Evolutionary conservation across 1,140 invertebrate genomes (phyloP), one percentile per base, ranked within the genome.

Genomic region (Nymphalis io): DNA sequence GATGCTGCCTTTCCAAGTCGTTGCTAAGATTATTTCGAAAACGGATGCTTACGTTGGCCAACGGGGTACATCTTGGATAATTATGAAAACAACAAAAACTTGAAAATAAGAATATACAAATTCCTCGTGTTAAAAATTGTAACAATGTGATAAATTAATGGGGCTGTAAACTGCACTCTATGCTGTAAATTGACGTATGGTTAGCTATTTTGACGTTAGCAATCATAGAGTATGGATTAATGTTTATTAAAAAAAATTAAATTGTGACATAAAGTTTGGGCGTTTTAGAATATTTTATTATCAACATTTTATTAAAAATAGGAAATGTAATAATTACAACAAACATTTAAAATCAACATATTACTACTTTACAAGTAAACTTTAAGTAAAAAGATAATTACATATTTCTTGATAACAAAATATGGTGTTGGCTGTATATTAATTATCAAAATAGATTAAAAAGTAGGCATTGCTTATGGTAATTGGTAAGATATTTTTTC

Each of bases 61-160:
- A 90, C 88, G 87, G 89, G 89, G 87, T 89, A 90, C 89, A 91
- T 91, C 73, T 85, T 88, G 76, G 57, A 73, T 73, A 75, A 64
- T 70, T 70, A 79, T 83, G 83, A 80, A 82, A 80, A 79, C 68
- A 88, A 83, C 73, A 79, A 82, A 86, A 87, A 79, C 75, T 71
- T 78, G 79, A 89, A 86, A 86, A 76, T 78, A 86, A 84, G 68
- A 81, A 82, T 83, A 81, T 78, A 81, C 72, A 82, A 85, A 75
- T 72, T 81, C 75, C 75, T 87, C 80, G 80, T 88, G 76, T 81
- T 81, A 70, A 71, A 83, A 87, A 81, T 82, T 80, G 70, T 74
- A 76, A 81, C 80, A 86, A 85, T 84, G 87, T 84, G 82, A 82
- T 86, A 84, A 81, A 78, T 77, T 75, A 75, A 81, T 81, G 80